Evolutionary conservation across 2,888 invertebrate genomes (phyloP).

Genomic region (Notodonta ziczac): DNA sequence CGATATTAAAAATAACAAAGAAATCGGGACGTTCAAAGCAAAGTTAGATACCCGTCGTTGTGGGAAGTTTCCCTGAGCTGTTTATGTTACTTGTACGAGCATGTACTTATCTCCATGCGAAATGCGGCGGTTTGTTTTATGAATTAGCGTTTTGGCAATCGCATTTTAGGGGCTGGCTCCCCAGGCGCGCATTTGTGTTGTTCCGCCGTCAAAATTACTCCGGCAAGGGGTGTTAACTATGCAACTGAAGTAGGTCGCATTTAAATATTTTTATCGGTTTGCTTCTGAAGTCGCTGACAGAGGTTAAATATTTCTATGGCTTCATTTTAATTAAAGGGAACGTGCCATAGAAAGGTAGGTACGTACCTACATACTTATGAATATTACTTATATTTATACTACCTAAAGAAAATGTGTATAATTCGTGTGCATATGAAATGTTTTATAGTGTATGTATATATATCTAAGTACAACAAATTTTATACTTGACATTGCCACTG

Average conservation of each 20-base stretch:
- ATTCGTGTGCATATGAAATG: too few species aligned
- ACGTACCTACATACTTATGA: too few species aligned
- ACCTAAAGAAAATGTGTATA: too few species aligned
- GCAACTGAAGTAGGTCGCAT: not conserved
- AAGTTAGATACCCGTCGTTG: conserved; percentile 42
- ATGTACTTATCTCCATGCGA: conserved; percentile 24
- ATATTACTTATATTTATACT: too few species aligned
- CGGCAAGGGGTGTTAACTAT: conserved; percentile 9
- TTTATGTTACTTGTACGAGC: conserved; percentile 21
- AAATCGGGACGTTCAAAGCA: conserved; percentile 62
- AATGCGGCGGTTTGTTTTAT: conserved; percentile 40
- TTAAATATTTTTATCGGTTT: conserved; percentile 4
- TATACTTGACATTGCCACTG: too few species aligned
- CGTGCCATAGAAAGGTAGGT: too few species aligned
- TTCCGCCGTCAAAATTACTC: conserved; percentile 25
- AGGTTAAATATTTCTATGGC: too few species aligned
- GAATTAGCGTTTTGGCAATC: conserved; percentile 35
- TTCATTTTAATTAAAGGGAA: too few species aligned
- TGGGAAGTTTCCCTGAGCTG: conserved; percentile 58
- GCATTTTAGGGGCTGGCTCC: conserved; percentile 24
- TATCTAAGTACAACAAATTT: too few species aligned
- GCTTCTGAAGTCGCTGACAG: not conserved
- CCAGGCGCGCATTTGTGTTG: conserved; percentile 29
- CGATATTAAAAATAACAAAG: conserved; percentile 78
- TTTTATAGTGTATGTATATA: too few species aligned